Conservation (phyloP, 1,140 invertebrate species). For the Ostrea denselamellosa region DNA sequence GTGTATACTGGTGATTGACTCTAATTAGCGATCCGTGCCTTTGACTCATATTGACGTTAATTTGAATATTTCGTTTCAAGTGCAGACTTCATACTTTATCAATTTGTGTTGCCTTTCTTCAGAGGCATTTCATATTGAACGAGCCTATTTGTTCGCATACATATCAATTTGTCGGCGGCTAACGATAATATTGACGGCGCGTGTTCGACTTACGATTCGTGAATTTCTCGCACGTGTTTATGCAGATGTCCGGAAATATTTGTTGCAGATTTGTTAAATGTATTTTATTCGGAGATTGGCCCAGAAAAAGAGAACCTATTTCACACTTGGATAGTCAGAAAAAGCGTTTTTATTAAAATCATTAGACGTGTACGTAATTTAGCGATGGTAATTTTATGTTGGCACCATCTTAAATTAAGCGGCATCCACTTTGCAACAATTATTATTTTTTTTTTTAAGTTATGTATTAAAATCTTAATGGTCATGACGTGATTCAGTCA, state of each 20-base stretch:
- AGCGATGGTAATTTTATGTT: neutral
- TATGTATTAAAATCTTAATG: no score
- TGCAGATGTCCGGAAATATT: constrained; percentile 29
- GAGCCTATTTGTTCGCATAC: constrained; percentile 21
- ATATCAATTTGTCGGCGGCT: constrained; percentile 39
- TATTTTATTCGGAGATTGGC: constrained; percentile 9
- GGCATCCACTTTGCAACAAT: no score
- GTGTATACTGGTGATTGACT: constrained; percentile 7
- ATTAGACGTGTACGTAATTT: neutral
- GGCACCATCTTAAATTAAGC: neutral
- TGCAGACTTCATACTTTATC: constrained; percentile 38
- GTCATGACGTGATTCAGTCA: no score
- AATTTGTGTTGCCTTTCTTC: constrained; percentile 37
- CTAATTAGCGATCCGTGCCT: constrained; percentile 10
- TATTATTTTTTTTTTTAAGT: no score
- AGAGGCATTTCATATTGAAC: constrained; percentile 13
- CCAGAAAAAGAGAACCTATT: neutral
- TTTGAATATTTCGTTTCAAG: constrained; percentile 40
- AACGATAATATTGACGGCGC: constrained; percentile 37
- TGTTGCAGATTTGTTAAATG: constrained; percentile 38
- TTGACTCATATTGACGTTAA: constrained; percentile 29
- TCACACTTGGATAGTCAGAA: constrained; percentile 25
- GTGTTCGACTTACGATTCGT: constrained; percentile 31
- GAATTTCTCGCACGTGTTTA: constrained; percentile 37
- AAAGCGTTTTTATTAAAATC: neutral